These are phyloP conservation scores for Portunus trituberculatus DNA, from an alignment of 1,140 invertebrate species.

Conservation along the genomic window DNA sequence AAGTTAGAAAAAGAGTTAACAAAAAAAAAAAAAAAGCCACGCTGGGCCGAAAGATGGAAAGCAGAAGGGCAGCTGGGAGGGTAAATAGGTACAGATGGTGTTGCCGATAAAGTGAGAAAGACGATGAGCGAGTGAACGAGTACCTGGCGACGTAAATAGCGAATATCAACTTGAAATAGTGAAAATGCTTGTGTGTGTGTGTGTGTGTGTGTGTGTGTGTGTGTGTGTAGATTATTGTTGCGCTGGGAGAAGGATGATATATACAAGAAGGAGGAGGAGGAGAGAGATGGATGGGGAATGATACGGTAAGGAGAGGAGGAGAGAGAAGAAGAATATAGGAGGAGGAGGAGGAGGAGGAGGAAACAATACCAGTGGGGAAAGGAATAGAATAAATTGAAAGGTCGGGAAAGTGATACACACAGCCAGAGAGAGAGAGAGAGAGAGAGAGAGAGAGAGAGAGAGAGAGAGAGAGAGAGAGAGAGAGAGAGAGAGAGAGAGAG, in stretches of 20 bases:
- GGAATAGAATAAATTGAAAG: neutral
- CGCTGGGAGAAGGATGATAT: neutral
- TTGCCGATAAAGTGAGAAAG: neutral
- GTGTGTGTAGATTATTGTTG: no score
- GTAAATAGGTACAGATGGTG: no score
- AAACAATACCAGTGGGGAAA: neutral
- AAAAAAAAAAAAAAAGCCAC: neutral
- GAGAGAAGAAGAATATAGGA: neutral
- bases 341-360: neutral
- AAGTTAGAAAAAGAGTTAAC: neutral
- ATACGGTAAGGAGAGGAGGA: neutral
- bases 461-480: neutral
- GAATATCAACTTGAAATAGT: neutral
- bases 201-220: no score
- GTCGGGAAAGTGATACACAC: no score
- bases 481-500: neutral
- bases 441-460: no score
- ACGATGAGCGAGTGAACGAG: neutral
- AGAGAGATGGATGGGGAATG: neutral
- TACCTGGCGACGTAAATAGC: neutral
- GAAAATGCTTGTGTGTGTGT: no score
- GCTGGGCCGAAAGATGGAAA: no score
- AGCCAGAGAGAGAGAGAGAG: no score
- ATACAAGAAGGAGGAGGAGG: neutral
- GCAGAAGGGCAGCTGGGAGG: no score